A percentile compares a stretch with the other conserved stretches of the same genome.
Evolutionary conservation across 30 jellyfish, hydroid and myxozoan genomes (phyloP).

Genomic region (Nemopilema nomurai): DNA sequence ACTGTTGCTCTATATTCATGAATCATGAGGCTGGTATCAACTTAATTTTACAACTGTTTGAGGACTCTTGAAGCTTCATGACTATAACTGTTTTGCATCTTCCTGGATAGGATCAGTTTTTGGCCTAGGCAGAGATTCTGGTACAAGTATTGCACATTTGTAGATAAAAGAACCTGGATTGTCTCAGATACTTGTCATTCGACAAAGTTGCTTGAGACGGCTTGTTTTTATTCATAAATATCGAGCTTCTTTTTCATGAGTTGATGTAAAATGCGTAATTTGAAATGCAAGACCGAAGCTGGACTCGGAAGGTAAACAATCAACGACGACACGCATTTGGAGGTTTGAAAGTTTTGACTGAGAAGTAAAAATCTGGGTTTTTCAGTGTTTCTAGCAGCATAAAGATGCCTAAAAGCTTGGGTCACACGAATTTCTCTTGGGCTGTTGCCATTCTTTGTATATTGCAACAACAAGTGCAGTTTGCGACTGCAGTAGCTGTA

Average conservation of each 20-base stretch:
- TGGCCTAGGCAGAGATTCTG: neutral
- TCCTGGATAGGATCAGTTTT: neutral
- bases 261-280: too few relatives aligned
- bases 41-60: neutral
- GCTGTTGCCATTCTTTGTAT: neutral
- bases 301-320: too few relatives aligned
- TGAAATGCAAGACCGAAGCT: too few relatives aligned
- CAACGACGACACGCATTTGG: too few relatives aligned
- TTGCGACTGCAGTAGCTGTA: neutral
- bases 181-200: neutral
- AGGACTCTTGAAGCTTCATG: neutral
- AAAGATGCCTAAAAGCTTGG: neutral
- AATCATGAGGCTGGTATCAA: neutral
- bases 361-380: too few relatives aligned
- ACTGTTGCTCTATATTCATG: neutral
- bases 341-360: too few relatives aligned
- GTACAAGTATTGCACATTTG: too few relatives aligned
- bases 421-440: neutral
- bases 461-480: neutral
- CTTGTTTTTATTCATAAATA: too few relatives aligned
- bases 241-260: too few relatives aligned
- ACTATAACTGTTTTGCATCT: neutral
- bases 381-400: neutral
- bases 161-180: too few relatives aligned
- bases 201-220: neutral